Evolutionary conservation across 2,797 vertebrate genomes (phyloP).

Genomic region (Ispidina lecontei): DNA sequence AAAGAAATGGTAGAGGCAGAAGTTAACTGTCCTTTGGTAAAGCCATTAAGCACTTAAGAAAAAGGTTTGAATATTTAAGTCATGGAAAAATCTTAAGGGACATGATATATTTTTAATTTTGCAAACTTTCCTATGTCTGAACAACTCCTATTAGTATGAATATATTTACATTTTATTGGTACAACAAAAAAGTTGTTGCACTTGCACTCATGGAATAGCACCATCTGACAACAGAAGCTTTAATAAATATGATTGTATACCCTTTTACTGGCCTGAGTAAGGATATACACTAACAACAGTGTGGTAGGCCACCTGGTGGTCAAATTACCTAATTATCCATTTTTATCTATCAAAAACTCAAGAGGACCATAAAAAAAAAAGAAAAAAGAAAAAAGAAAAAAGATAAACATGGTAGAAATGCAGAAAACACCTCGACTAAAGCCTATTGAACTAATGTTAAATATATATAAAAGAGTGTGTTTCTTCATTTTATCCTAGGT

Average conservation of each 20-base stretch:
- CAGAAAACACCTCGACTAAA: neutral
- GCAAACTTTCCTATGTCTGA: conserved; percentile 10
- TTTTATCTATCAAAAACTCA: neutral
- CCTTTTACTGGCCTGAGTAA: neutral
- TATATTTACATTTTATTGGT: neutral
- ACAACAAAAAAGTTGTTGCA: neutral
- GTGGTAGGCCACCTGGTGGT: conserved; percentile 81
- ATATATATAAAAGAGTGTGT: neutral
- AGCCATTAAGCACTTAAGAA: conserved; percentile 30
- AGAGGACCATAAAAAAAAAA: neutral
- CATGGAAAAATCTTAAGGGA: neutral
- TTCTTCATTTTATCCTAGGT: neutral
- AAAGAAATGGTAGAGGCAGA: conserved; percentile 20
- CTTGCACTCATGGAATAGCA: neutral
- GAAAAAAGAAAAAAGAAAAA: neutral
- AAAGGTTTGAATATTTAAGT: conserved; percentile 27
- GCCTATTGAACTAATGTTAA: neutral
- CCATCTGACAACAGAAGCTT: neutral
- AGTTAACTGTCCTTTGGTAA: conserved; percentile 25
- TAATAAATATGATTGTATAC: neutral
- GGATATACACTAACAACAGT: conserved; percentile 52
- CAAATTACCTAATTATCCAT: conserved; percentile 66
- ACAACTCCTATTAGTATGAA: neutral
- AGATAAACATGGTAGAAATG: neutral
- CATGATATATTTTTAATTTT: conserved; percentile 35